Evolutionary conservation across 1,140 invertebrate species (phyloP).

Genomic region (Aphidius gifuensis): DNA sequence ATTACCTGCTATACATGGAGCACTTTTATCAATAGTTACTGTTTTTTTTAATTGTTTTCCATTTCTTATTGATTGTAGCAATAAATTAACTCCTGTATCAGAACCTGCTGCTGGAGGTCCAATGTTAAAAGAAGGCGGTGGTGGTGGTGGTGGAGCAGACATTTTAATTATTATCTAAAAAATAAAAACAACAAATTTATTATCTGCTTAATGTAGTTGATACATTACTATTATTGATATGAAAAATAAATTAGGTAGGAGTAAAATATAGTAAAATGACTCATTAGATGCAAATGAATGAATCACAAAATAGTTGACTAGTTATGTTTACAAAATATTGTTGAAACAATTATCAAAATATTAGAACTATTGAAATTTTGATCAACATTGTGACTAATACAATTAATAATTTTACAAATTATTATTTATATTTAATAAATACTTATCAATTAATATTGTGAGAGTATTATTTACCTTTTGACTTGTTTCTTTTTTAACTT

Average conservation of each 20-base stretch:
- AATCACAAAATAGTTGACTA: no score
- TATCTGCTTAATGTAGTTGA: background rate
- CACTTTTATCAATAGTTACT: conserved; percentile 84
- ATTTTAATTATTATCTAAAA: conserved; percentile 34
- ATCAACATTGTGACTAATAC: no score
- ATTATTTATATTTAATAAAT: no score
- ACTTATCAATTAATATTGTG: no score
- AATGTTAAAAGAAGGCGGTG: conserved; percentile 51
- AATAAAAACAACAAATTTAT: background rate
- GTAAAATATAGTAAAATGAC: background rate
- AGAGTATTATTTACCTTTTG: no score
- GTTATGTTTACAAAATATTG: no score
- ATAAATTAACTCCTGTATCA: conserved; percentile 56
- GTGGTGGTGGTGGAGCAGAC: conserved; percentile 64
- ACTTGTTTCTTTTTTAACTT: no score
- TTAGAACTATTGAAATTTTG: no score
- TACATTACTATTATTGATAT: background rate
- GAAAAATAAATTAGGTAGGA: background rate
- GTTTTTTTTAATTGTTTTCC: conserved; percentile 82
- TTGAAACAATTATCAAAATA: no score
- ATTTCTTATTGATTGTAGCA: conserved; percentile 79
- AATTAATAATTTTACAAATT: no score
- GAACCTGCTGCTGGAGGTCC: conserved; percentile 52
- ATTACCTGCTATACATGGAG: conserved; percentile 67
- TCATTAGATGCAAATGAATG: background rate